Base-by-base conservation (phyloP, 2,888 invertebrate species). In the Drosophila leonis region DNA sequence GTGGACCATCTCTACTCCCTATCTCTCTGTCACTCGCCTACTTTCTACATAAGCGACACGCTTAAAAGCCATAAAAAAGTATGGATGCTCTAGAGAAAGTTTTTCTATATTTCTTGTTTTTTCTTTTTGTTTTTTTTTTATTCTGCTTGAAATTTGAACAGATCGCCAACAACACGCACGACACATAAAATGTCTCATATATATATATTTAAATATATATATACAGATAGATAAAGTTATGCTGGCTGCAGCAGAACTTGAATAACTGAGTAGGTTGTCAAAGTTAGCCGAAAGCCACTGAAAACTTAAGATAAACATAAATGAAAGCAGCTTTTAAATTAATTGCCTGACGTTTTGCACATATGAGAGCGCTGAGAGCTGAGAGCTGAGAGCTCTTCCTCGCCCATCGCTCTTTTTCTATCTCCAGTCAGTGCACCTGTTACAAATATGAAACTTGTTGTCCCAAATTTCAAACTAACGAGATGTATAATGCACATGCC, bases 1-100 rank as follows among this genome's bases (percentile, higher is more conserved):
- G 82, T 78, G 73, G 52, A 65, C 49, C 56, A 39, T 39, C 62
- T 39, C 59, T 37, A 20, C 18, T 20, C 24, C 48, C 55, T 2
- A 5, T 13, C 18, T n/a, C 3, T 8, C 18, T 5, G 20, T 18
- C 37, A 3, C 39, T 5, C 24, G 4, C 31, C 20, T 44, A 15
- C n/a, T 15, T 9, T 9, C 27, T 4, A 12, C 15, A 2, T 49
- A 71, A 72, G 80, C 79, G 66, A 75, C 88, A 85, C 75, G 83
- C 83, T 88, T 73, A 73, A 85, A 85, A 85, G 80, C 72, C 82
- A 85, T 85, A 88, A 85, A 85, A 88, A 81, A 70, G 63, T 75
- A 81, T 65, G 68, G 57, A 63, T 74, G 48, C 63, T 48, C 57
- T 37, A 82, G 73, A 70, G 42, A 87, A 80, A 87, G 67, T 83